Percentiles rank a stretch among this genome's conserved stretches.
phyloP scores from a whole-genome alignment of 2,797 vertebrate genomes.

The Urophycis tenuis region DNA sequence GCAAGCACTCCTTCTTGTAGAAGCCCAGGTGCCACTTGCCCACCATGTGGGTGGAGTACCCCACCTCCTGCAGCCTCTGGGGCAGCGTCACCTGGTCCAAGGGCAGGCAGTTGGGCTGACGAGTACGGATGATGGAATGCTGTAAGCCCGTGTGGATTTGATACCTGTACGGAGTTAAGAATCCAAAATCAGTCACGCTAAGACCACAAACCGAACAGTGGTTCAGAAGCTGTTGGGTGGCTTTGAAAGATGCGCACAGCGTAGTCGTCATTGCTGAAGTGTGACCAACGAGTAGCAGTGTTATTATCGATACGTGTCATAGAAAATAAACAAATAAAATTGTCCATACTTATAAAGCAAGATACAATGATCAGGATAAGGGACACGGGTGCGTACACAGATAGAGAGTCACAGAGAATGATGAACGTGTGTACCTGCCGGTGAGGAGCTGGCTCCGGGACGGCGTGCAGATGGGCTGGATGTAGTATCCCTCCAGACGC shows the following conservation, averaged over 20 bases:
- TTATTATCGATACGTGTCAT: too few species aligned
- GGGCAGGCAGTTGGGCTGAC: conserved; percentile 94
- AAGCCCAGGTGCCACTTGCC: conserved; percentile 99
- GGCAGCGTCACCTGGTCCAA: conserved; percentile 88
- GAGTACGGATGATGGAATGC: conserved; percentile 94
- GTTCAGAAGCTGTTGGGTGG: neutral
- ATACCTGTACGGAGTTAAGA: conserved; percentile 71
- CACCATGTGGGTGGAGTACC: conserved; percentile 97
- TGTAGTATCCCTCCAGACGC: conserved; percentile 95
- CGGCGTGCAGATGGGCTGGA: conserved; percentile 97
- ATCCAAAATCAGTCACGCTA: neutral
- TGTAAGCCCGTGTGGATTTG: conserved; percentile 98
- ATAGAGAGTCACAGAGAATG: neutral
- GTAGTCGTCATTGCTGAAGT: too few species aligned
- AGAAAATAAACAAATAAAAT: too few species aligned
- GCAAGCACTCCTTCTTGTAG: conserved; percentile 93
- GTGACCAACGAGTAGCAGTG: too few species aligned
- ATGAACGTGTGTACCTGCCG: conserved; percentile 81
- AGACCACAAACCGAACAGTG: too few species aligned
- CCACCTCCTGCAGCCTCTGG: conserved; percentile 86
- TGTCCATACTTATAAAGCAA: too few species aligned
- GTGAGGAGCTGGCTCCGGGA: conserved; percentile 95
- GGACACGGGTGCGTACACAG: too few species aligned
- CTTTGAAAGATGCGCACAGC: neutral
- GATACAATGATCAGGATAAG: neutral